Conservation (phyloP, 1,140 invertebrate species). For the Helicorthomorpha holstii region DNA sequence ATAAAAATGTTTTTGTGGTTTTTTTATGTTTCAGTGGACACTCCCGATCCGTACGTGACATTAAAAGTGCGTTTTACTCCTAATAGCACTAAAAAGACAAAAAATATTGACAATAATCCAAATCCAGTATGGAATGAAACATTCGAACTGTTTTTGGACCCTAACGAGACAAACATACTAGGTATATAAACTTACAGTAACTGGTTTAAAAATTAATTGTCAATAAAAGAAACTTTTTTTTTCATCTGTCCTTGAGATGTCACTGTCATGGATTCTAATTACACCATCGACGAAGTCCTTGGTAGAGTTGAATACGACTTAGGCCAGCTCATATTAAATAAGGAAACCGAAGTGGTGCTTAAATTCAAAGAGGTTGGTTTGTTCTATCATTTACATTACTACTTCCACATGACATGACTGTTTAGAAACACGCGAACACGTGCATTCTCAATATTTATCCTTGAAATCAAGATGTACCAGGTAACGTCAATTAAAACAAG, state of each 20-base stretch:
- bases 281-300: conserved; percentile 18
- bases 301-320: conserved; percentile 16
- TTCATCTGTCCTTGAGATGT: conserved; percentile 17
- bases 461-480: no score
- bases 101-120: conserved; percentile 22
- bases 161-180: conserved; percentile 7
- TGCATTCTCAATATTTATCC: no score
- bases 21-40: conserved; percentile 25
- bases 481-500: no score
- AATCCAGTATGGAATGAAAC: conserved; percentile 30
- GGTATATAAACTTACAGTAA: conserved; percentile 3
- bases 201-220: no score
- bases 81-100: conserved; percentile 24
- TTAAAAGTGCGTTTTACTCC: conserved; percentile 25
- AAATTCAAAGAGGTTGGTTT: conserved; percentile 14
- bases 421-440: no score
- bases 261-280: conserved; percentile 21
- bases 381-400: no score
- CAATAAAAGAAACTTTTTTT: neutral
- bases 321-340: conserved; percentile 12
- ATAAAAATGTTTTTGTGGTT: conserved; percentile 4
- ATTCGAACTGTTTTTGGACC: conserved; percentile 27
- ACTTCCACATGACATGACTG: no score
- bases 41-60: conserved; percentile 29
- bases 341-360: conserved; percentile 13